Base-by-base conservation (phyloP, 2,888 invertebrate genomes). In the Chamaedrilus cognettii region DNA sequence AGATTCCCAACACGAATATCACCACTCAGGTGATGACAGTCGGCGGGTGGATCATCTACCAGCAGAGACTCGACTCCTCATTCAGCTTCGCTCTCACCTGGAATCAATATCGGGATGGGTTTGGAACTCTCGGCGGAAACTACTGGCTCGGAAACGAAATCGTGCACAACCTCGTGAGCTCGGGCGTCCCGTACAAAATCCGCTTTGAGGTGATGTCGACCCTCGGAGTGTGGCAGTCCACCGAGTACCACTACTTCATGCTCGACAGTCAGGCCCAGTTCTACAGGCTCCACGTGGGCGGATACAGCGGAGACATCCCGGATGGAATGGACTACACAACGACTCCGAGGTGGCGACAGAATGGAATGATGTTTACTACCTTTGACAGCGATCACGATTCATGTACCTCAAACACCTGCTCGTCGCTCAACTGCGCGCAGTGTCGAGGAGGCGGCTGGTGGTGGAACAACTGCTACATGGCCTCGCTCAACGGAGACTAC, bases 301-400 rank as follows among this genome's bases (percentile, higher is more conserved):
- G 2, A 2, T 52, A 52, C 52, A n/a, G n/a, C 19, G 52, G 52
- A 28, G 52, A 52, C 15, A n/a, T 52, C 28, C n/a, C 52, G 3
- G 30, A 52, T 19, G 19, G 26, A 30, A 26, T 52, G 28, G 30
- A 52, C 19, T n/a, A 2, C 30, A 15, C n/a, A 3, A 30, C 28
- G 1, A n/a, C 7, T 11, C 11, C 26, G 26, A 1, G 3, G 2
- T n/a, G n/a, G n/a, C n/a, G n/a, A n/a, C 52, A 52, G 11, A 52
- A 52, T 19, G 52, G 52, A 52, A 52, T 52, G 52, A 15, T 11
- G 52, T 52, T 52, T 30, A 19, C 52, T 28, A 52, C 52, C 52
- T 52, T 28, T 19, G 52, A 52, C 23, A 15, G 15, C 1, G 52
- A 52, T 30, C 26, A 52, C 19, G 52, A 52, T 52, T n/a, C n/a